Base-by-base conservation (phyloP, 2,113 vertebrate genomes). In the Erythrocercus mccallii region DNA sequence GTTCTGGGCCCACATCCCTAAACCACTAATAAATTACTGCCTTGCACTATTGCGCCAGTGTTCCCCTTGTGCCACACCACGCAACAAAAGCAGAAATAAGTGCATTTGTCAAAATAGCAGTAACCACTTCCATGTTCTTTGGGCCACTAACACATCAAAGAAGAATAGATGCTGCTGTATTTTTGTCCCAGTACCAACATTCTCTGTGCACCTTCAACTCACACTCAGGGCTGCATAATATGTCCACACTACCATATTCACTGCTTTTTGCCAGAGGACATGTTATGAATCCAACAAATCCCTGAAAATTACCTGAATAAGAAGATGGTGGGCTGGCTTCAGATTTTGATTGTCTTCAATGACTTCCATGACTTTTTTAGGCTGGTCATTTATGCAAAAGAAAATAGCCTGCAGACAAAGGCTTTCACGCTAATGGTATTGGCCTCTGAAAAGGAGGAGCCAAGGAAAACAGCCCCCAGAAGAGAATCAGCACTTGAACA, bases 1-100 rank as follows among this genome's bases (percentile, higher is more conserved):
- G 95, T 97, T 97, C 96, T 96, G 95, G 95, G 94, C 90, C 90
- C 81, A 81, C 37, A 96, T 91, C 84, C 94, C 88, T 96, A 85
- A 95, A 93, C 92, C 94, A 97, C 91, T 95, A 91, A 95, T 96
- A 95, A 94, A 89, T 93, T 94, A 95, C 66, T 92, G 86, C 76
- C 42, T 23, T 68, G 79, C 53, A 35, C 74, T 88, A 74, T 80
- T 81, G 85, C 62, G 23, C 91, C 92, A 96, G 90, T 24, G 73
- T 14, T 97, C 88, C 93, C 94, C 91, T 91, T 66, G n/a, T 96
- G 85, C 94, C 84, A 77, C 82, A 91, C 81, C 68, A 80, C 28
- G 54, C 89, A 94, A 92, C 57, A 90, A 95, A 95, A 87, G 58
- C 58, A 97, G 95, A 94, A 97, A 93, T 90, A 95, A 96, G 85